Evolutionary conservation across 1,140 invertebrate species (phyloP).

Genomic region (Archegozetes longisetosus): DNA sequence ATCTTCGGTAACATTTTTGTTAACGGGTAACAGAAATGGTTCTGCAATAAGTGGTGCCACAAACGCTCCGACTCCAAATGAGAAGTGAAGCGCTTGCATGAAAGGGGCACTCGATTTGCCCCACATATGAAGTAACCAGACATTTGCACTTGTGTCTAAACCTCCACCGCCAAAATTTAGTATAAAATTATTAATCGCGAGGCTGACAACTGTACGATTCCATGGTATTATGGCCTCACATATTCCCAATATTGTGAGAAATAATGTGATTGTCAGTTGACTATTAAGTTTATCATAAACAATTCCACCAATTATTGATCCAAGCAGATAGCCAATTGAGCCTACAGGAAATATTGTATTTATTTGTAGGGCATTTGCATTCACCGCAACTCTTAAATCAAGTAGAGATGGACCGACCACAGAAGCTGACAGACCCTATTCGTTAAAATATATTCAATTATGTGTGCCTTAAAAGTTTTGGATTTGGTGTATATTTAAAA

Average conservation of each 20-base stretch:
- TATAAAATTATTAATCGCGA: background rate
- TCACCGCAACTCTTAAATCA: background rate
- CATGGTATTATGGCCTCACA: background rate
- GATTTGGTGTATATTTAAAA: no score
- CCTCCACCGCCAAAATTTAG: constrained; percentile 28
- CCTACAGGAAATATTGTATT: background rate
- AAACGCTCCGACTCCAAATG: constrained; percentile 37
- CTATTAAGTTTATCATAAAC: background rate
- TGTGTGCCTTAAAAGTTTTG: no score
- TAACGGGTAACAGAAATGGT: constrained; percentile 29
- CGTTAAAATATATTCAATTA: no score
- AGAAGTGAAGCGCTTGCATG: constrained; percentile 37
- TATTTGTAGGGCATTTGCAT: background rate
- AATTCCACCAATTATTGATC: background rate
- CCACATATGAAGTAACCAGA: constrained; percentile 35
- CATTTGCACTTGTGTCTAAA: constrained; percentile 25
- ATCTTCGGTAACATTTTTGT: background rate
- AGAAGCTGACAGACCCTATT: background rate
- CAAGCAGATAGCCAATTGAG: background rate
- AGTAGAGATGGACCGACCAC: background rate
- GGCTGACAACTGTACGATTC: background rate
- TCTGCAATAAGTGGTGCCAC: constrained; percentile 35
- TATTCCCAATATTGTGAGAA: background rate
- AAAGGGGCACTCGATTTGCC: constrained; percentile 33
- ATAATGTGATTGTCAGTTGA: background rate